Base-by-base conservation (phyloP, 2,888 invertebrate genomes). In the Eurytoma adleriae region DNA sequence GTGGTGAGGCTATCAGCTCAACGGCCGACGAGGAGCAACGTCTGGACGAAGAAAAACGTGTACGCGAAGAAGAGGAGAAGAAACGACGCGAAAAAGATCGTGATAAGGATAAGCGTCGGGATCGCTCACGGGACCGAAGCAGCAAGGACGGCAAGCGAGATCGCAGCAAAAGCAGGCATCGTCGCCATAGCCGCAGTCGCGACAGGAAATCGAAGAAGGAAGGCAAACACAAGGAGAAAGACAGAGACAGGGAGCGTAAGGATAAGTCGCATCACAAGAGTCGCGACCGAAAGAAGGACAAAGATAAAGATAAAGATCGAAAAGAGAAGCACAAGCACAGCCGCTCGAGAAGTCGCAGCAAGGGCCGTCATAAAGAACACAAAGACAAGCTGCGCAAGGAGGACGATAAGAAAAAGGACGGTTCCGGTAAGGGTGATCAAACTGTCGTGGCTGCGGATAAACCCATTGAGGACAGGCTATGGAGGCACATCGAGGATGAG, bases 381-480 rank as follows among this genome's bases (percentile, higher is more conserved):
- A 81, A 80, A 20, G 84, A 81, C 76, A 88, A 84, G 69, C 40
- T 40, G 0, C 84, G 84, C 69, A 88, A 83, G 67, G 86, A 84
- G 4, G 87, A 84, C 71, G 87, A 84, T 20, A 86, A 82, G 64
- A 89, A 85, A 83, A 87, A 73, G 77, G 87, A 84, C 54, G 86
- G 77, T 59, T 83, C 68, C 18, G 30, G 24, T 57, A 87, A 83
- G 16, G 83, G 16, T 48, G 67, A 81, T 1, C n/a, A 18, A 2
- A 13, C 56, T 27, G 48, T 48, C 7, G 52, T 48, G 1, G 78
- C 27, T 30, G 12, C 16, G 0, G 73, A 73, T 16, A 90, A 89
- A 67, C 91, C 92, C 0, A 90, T 92, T 52, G 93, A 93, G 82
- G 92, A 93, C 82, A 86, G 92, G 5, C 84, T 93, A 1, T 93